These are phyloP conservation scores for Hypanus sabinus DNA, from an alignment of 2,113 vertebrate genomes.

Conservation along the genomic window DNA sequence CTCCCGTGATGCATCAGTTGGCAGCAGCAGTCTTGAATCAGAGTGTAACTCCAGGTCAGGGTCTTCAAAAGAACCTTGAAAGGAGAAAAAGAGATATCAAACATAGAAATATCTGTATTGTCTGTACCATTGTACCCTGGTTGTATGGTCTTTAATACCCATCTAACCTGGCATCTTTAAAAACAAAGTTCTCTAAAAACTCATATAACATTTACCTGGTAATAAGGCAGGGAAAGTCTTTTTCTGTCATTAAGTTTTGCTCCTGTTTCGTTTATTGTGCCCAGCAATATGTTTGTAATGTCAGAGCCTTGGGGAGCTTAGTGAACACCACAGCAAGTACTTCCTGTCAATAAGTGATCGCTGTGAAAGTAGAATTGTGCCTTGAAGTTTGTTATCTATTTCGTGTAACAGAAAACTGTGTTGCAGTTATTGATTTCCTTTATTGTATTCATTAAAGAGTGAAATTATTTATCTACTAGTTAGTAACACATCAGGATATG, in stretches of 20 bases:
- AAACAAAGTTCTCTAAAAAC: neutral
- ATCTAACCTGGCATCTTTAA: neutral
- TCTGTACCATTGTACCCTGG: neutral
- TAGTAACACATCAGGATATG: slow-evolving; percentile 44
- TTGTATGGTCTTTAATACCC: neutral
- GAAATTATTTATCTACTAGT: slow-evolving; percentile 45
- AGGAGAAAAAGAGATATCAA: no score
- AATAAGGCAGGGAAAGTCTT: neutral
- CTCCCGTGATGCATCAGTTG: no score
- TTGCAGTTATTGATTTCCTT: slow-evolving; percentile 49
- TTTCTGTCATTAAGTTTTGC: slow-evolving; percentile 8
- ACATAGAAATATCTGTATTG: no score
- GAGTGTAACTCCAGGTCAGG: no score
- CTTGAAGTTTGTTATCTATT: slow-evolving; percentile 33
- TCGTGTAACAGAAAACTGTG: slow-evolving; percentile 31
- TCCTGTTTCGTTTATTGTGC: neutral
- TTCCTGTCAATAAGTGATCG: slow-evolving; percentile 22
- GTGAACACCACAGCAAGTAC: slow-evolving; percentile 25
- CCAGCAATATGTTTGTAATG: slow-evolving; percentile 14
- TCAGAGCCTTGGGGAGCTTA: slow-evolving; percentile 9
- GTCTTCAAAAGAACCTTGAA: no score
- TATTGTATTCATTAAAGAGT: slow-evolving; percentile 45
- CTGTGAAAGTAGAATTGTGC: slow-evolving; percentile 19
- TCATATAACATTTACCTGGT: neutral
- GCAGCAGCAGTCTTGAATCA: no score